These are phyloP conservation scores for Beris chalybata DNA, from an alignment of 2,888 invertebrate species.

Conservation along the genomic window DNA sequence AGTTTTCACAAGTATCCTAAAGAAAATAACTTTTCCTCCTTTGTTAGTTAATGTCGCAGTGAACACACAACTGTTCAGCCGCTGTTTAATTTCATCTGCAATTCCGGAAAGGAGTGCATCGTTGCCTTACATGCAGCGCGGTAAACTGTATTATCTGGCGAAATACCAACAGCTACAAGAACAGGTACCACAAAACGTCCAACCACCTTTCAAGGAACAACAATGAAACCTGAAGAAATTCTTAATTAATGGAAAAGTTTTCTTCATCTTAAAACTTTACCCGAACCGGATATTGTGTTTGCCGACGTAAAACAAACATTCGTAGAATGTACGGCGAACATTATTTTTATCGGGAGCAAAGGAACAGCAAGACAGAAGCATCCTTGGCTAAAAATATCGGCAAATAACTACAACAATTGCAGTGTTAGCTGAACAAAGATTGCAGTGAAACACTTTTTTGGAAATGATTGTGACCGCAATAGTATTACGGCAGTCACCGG, in stretches of 20 bases:
- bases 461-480: no score
- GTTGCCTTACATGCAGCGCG: neutral
- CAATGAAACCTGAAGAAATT: constrained; percentile 33
- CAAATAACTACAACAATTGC: no score
- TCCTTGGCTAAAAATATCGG: no score
- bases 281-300: constrained; percentile 27
- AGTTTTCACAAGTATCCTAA: no score
- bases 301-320: constrained; percentile 30
- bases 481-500: no score
- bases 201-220: constrained; percentile 9
- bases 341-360: no score
- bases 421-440: no score
- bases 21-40: no score
- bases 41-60: constrained; percentile 21
- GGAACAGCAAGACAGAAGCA: no score
- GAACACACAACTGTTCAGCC: constrained; percentile 24
- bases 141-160: neutral
- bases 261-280: constrained; percentile 38
- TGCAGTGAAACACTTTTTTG: no score
- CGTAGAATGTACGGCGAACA: constrained; percentile 12
- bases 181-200: neutral
- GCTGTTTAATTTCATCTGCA: constrained; percentile 31
- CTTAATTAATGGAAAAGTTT: constrained; percentile 39
- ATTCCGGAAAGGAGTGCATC: neutral
- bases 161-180: constrained; percentile 6